Conservation (phyloP, 1,140 invertebrate genomes). For the Oncopeltus fasciatus region DNA sequence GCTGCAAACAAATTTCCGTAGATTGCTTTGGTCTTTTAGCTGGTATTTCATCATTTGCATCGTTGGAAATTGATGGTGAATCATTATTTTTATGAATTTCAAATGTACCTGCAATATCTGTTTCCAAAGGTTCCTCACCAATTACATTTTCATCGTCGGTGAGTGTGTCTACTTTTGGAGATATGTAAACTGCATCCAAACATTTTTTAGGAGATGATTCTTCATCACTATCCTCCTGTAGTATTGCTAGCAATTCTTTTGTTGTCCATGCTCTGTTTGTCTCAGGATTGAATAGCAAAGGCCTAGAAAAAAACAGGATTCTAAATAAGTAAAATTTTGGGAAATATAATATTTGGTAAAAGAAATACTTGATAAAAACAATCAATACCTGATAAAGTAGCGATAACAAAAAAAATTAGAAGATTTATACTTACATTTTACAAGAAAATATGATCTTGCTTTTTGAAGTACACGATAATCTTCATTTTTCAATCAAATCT, state of each 20-base stretch:
- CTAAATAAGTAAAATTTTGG: not conserved
- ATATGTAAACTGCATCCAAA: constrained; percentile 6
- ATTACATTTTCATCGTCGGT: constrained; percentile 13
- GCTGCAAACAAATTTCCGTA: constrained; percentile 12
- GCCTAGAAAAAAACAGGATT: not conserved
- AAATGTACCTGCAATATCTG: constrained; percentile 13
- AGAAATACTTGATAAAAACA: not conserved
- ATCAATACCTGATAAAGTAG: not conserved
- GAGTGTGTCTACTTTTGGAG: constrained; percentile 10
- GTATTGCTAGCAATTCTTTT: constrained; percentile 1
- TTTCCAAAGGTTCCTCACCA: not conserved
- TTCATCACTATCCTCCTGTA: constrained; percentile 8
- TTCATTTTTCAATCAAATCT: not conserved
- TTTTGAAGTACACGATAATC: not conserved
- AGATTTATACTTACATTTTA: not conserved
- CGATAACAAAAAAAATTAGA: not conserved
- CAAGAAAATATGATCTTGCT: not conserved
- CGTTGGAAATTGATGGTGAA: not conserved
- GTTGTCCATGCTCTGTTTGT: constrained; percentile 7
- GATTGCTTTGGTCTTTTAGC: constrained; percentile 8
- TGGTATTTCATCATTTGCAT: constrained; percentile 14
- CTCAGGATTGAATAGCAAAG: not conserved
- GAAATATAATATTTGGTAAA: constrained; percentile 1
- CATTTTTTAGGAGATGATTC: not conserved
- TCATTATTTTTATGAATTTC: constrained; percentile 11